phyloP scores from a whole-genome alignment of 1,140 invertebrate species.

The Macrotrachela quadricornifera region DNA sequence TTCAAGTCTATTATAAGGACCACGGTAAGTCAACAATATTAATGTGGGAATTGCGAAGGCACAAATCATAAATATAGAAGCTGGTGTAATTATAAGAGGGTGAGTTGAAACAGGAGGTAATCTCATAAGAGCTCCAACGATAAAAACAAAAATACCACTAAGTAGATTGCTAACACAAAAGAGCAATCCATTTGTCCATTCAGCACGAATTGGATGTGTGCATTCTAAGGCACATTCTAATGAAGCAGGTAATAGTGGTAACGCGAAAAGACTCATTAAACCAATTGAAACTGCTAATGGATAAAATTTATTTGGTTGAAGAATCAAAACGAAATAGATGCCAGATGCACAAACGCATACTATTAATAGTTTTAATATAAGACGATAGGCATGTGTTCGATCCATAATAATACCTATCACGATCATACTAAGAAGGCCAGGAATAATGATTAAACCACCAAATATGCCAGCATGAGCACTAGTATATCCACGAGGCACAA shows the following conservation, averaged over 20 bases:
- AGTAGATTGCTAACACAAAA: constrained; percentile 27
- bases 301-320: constrained; percentile 10
- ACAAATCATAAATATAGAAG: too few relatives aligned
- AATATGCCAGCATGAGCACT: constrained; percentile 29
- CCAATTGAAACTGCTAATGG: constrained; percentile 18
- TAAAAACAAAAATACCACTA: background rate
- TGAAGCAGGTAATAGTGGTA: constrained; percentile 29
- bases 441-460: constrained; percentile 29
- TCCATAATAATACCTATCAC: constrained; percentile 26
- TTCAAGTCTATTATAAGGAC: too few relatives aligned
- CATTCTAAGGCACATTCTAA: constrained; percentile 32
- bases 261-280: constrained; percentile 27
- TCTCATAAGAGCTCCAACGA: too few relatives aligned
- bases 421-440: constrained; percentile 25
- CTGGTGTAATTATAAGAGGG: too few relatives aligned
- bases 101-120: too few relatives aligned
- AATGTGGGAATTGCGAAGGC: too few relatives aligned
- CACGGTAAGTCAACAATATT: too few relatives aligned
- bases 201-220: constrained; percentile 32
- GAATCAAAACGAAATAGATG: constrained; percentile 13
- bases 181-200: constrained; percentile 29
- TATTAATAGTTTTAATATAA: constrained; percentile 23
- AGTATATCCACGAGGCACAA: constrained; percentile 29
- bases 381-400: constrained; percentile 27
- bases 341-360: constrained; percentile 16